Evolutionary conservation across 2,113 vertebrate genomes (phyloP).

Genomic region (Ploceus nigricollis): DNA sequence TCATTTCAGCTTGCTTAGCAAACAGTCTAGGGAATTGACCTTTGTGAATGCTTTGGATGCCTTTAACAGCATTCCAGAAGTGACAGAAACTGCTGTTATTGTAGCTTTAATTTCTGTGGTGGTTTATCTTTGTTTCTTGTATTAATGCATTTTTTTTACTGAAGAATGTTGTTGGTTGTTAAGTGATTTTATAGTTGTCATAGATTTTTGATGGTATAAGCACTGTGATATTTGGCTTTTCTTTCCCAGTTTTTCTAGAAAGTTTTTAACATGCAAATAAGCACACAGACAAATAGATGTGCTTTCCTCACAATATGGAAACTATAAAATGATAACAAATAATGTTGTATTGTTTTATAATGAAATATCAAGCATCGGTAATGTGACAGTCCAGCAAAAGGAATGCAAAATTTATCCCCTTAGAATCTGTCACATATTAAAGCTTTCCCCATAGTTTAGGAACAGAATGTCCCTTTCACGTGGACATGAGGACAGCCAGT

Average conservation of each 20-base stretch:
- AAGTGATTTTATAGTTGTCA: background rate
- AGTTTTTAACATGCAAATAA: background rate
- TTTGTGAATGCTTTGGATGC: conserved; percentile 47
- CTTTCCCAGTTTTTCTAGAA: background rate
- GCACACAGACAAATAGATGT: background rate
- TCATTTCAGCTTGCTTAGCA: background rate
- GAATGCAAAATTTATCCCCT: background rate
- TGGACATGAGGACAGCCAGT: background rate
- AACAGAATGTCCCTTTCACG: background rate
- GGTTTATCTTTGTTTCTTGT: background rate
- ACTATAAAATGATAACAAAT: background rate
- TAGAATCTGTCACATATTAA: background rate
- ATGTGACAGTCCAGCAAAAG: background rate
- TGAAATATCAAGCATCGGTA: background rate
- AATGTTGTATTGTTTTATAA: background rate
- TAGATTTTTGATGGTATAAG: background rate
- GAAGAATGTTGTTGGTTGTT: background rate
- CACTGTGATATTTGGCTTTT: background rate
- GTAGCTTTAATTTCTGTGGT: background rate
- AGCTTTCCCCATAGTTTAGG: background rate
- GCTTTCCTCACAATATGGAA: background rate
- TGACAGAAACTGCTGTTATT: background rate
- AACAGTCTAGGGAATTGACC: background rate
- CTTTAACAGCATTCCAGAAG: conserved; percentile 25
- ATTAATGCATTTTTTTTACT: background rate